Evolutionary conservation across 2,797 vertebrate genomes (phyloP), one percentile per base, ranked within the genome.

Genomic region (Tokudaia tokunoshimensis): DNA sequence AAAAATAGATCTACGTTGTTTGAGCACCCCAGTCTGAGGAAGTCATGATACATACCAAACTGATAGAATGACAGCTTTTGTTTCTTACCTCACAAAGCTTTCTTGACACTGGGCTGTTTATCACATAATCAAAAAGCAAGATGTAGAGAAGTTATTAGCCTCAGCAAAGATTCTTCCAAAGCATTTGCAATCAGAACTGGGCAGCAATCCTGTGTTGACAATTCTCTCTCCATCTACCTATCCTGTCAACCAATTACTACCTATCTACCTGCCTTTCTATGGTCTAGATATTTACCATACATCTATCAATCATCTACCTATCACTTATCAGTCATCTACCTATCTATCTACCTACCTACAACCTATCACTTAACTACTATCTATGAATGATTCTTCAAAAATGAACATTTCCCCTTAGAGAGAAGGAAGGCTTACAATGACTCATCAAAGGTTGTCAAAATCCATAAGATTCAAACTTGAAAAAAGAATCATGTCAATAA

Each of bases 381-480:
- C 52, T 44, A 59, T 24, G 50, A 63, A 65, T 44, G 29, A 88
- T 78, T 87, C 84, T 87, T 89, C 70, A 59, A 86, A 97, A 67
- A 13, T 91, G 2, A 82, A 79, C 55, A 20, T 47, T 95, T 14
- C 75, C 6, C 12, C 29, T 95, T 92, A 65, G 88, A 92, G 8
- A 9, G 19, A 97, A 96, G 47, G 9, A 88, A 96, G 59, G 82
- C 14, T 86, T 55, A 1, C 9, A 91, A 94, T 19, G 6, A 11
- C 31, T 92, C 83, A 85, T 67, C 17, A 80, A 94, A 91, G 52
- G 26, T 47, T 92, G 87, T 92, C 65, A 90, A 85, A 96, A 89
- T 55, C 70, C n/a, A 89, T 22, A 83, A 83, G 70, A 89, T 63
- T 76, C n/a, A 67, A n/a, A 94, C 17, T 61, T 92, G 34, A 86